Evolutionary conservation across 2,113 vertebrate species (phyloP), one percentile per base, ranked within the genome.

Genomic region (Holacanthus passer): DNA sequence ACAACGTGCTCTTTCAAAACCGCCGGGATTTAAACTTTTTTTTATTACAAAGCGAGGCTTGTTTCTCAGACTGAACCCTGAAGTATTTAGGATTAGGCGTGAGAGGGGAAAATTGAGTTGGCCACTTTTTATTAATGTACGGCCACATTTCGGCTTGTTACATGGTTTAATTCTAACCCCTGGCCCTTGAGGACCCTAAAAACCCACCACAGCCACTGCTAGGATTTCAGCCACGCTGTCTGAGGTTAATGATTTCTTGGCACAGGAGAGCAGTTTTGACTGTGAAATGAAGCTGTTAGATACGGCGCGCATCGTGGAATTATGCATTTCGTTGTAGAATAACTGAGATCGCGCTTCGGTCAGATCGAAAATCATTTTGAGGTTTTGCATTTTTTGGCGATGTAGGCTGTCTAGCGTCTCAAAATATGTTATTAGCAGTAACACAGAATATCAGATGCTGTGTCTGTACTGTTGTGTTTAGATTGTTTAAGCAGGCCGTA

Each of bases 1-100:
- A 89, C 88, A 87, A 88, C 76, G 79, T 88, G 87, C 83, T 87
- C 82, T 90, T 89, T 93, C 82, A 87, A 86, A 90, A 82, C 76
- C 84, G 69, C 52, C 19, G 16, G 83, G 89, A 82, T 83, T 93
- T 83, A 83, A 79, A 52, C 53, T 72, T 90, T 76, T 88, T 90
- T 83, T 56, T 73, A 81, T 88, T 88, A 93, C 85, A 94, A 90
- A 68, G 76, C 82, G 72, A 79, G 63, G 82, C 81, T 79, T 87
- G 81, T 85, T 71, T 73, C 74, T 66, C 77, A 69, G 59, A 84
- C 77, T 67, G 82, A 65, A 80, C 77, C 58, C 77, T 66, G 24
- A 87, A 82, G 80, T 71, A 87, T 87, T 73, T 70, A 53, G 91
- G 86, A 91, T 92, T 90, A 88, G 66, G 67, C 50, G 27, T 78